Percentiles rank a stretch among this genome's conserved stretches.
phyloP scores from a whole-genome alignment of 1,140 invertebrate genomes.

The Triops longicaudatus region DNA sequence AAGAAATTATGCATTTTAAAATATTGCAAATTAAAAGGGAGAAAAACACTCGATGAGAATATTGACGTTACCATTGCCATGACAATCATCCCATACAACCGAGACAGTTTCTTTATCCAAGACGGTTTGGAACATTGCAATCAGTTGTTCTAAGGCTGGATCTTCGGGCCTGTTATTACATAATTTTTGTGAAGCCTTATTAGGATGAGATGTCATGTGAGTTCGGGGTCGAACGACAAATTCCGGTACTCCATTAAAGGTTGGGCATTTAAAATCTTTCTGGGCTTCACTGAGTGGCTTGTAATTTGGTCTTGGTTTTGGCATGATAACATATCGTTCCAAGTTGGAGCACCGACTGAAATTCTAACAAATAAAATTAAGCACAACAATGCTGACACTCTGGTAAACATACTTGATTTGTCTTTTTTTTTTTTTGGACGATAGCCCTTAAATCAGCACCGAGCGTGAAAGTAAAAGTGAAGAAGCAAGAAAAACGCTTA shows the following conservation, averaged over 20 bases:
- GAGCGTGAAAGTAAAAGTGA: no score
- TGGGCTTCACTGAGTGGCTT: not conserved
- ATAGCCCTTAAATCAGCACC: no score
- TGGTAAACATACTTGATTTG: no score
- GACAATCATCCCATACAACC: slow-evolving; percentile 18
- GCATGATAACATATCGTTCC: slow-evolving; percentile 2
- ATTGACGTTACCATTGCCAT: slow-evolving; percentile 17
- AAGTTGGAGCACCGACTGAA: no score
- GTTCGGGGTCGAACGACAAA: not conserved
- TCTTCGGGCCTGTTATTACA: not conserved
- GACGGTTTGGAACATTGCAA: slow-evolving; percentile 10
- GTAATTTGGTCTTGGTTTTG: not conserved
- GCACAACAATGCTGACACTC: no score
- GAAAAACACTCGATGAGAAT: not conserved
- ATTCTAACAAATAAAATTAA: no score
- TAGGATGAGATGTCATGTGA: not conserved
- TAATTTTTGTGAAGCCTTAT: not conserved
- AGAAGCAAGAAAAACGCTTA: no score
- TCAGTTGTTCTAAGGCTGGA: slow-evolving; percentile 9
- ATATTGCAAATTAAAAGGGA: not conserved
- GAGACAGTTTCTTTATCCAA: slow-evolving; percentile 19
- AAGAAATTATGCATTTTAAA: not conserved
- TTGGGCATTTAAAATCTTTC: not conserved
- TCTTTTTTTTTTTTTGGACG: no score
- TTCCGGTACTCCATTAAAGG: not conserved